These are phyloP conservation scores for Leptinotarsa texana DNA, from an alignment of 1,140 invertebrate species.

Conservation along the genomic window DNA sequence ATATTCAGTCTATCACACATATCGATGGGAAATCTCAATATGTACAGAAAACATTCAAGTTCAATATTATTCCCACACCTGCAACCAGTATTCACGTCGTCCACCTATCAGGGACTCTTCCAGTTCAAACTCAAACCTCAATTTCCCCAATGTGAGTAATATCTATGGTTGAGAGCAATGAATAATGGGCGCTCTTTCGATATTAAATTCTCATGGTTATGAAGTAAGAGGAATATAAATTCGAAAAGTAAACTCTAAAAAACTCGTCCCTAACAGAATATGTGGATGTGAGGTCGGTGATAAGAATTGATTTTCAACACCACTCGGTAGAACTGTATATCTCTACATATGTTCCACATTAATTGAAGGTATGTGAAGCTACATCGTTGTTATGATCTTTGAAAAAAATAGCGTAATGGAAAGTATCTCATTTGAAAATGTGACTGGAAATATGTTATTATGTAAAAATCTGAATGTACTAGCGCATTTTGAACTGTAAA, in stretches of 20 bases:
- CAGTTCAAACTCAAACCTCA: not conserved
- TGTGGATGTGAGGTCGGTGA: not conserved
- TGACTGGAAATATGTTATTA: no score
- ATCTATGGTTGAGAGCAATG: not conserved
- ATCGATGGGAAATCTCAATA: no score
- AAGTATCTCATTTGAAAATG: no score
- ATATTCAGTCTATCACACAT: no score
- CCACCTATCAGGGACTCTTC: not conserved
- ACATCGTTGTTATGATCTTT: no score
- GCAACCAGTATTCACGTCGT: not conserved
- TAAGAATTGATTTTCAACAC: not conserved
- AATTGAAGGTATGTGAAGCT: no score
- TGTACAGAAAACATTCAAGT: not conserved
- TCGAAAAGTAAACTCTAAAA: not conserved
- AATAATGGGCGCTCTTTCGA: conserved; percentile 9
- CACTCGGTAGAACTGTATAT: not conserved
- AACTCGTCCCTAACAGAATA: not conserved
- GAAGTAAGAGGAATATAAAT: not conserved
- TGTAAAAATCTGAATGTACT: no score
- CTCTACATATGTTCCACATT: no score
- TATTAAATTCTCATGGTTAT: conserved; percentile 16
- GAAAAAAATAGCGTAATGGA: no score
- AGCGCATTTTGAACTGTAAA: no score
- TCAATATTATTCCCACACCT: not conserved
- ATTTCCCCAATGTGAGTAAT: conserved; percentile 9